phyloP scores from a whole-genome alignment of 2,888 invertebrate genomes.

The Dolomedes plantarius region DNA sequence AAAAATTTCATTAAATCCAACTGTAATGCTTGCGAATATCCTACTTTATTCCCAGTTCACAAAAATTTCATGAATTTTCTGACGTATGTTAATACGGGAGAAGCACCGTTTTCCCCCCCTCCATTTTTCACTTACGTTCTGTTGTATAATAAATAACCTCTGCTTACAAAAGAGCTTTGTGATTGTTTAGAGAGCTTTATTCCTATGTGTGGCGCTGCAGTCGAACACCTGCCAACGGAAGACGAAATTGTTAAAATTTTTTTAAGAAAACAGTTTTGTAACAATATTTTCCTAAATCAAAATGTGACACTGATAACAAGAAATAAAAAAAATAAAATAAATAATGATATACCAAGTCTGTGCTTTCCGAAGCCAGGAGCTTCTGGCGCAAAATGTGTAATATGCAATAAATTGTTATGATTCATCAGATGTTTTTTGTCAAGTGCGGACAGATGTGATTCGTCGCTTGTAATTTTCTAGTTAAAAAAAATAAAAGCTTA shows the following conservation, averaged over 20 bases:
- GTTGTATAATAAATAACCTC: no score
- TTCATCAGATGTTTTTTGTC: slow-evolving; percentile 52
- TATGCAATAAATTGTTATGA: slow-evolving; percentile 69
- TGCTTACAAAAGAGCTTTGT: slow-evolving; percentile 51
- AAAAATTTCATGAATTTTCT: no score
- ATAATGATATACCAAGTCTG: no score
- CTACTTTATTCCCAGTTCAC: no score
- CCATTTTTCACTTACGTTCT: no score
- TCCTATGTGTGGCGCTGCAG: slow-evolving; percentile 55
- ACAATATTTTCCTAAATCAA: slow-evolving; percentile 65
- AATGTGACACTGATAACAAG: slow-evolving; percentile 3
- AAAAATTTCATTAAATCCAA: no score
- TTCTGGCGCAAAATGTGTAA: slow-evolving; percentile 41
- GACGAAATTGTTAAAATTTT: slow-evolving; percentile 17
- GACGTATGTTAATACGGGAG: no score
- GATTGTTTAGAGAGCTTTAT: slow-evolving; percentile 70
- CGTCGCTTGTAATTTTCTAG: slow-evolving; percentile 68
- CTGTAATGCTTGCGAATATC: no score
- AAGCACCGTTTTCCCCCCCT: no score
- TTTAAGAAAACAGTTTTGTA: slow-evolving; percentile 51
- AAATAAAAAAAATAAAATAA: neutral
- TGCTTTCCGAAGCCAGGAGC: neutral
- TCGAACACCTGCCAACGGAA: slow-evolving; percentile 17
- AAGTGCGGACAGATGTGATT: slow-evolving; percentile 50
- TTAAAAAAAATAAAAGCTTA: slow-evolving; percentile 68